Base-by-base conservation (phyloP, 1,140 invertebrate species). In the Thaumatotibia leucotreta region DNA sequence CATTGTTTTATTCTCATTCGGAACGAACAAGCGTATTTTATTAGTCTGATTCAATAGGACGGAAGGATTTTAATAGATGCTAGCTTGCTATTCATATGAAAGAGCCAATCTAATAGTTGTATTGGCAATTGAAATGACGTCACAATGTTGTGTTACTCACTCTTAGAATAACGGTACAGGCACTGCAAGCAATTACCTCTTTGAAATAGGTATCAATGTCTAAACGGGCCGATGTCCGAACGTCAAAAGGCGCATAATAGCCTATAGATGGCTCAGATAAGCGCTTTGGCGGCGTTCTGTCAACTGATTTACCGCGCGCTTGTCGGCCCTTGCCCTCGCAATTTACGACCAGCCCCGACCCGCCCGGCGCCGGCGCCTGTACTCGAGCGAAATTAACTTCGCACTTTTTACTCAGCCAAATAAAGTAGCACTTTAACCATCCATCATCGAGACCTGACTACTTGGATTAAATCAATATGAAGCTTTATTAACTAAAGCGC, bases 241-340 rank as follows among this genome's bases (percentile, higher is more conserved):
- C 81, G 86, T 88, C 84, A 88, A 85, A 84, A 77, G 79, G 81
- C 77, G 81, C 83, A 84, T 89, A 89, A 89, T 86, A 83, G 83
- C 76, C 76, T 85, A 63, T 83, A 86, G 86, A 89, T 89, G 84
- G 72, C 73, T 65, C 61, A 77, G 86, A 89, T 89, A 88, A 83
- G 79, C 67, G 66, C 73, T 68, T 70, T 67, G 67, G 49, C 71
- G 67, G 63, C 17, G 64, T 33, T 66, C 80, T 85, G 86, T 88
- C 86, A 82, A 82, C 83, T 82, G 82, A 86, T 86, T 88, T 82
- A 84, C 79, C 63, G 70, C 68, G 68, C 75, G 78, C 80, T 86
- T 84, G 83, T 85, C 75, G 80, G 83, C 67, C 77, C 76, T 77
- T 79, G 68, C 70, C 65, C 61, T 79, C 63, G 83, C 84, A 84